Evolutionary conservation across 1,140 invertebrate species (phyloP), one percentile per base, ranked within the genome.

Genomic region (Drosophila burlai): DNA sequence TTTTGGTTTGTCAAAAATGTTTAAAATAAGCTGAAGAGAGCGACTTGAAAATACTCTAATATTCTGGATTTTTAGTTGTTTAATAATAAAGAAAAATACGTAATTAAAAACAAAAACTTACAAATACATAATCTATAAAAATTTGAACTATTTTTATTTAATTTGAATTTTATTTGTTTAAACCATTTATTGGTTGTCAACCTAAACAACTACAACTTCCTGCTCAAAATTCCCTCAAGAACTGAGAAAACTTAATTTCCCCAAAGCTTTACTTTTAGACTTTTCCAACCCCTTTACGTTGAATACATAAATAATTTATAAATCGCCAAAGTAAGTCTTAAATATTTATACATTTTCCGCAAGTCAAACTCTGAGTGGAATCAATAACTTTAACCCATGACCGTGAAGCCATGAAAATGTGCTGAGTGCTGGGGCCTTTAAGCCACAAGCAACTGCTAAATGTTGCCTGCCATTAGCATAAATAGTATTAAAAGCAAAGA

Each of bases 391-490:
- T 50, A 52, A 36, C 45, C 38, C 52, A 16, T 47, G 3, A 24
- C 26, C 52, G 15, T 16, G 8, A 31, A 24, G 42, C 26, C 64
- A 18, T 58, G 68, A 57, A 68, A 72, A 58, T 40, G 50, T 34
- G 64, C 43, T 16, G 43, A 58, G 29, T 16, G 31, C 49, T n/a
- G 9, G 42, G n/a, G 29, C 71, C 67, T 43, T 73, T 43, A 60
- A 60, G 46, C 67, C 69, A 47, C 54, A 61, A 76, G 73, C 21
- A 45, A 68, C 63, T 77, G 74, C 50, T 62, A 77, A 77, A 68
- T 68, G 74, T 43, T 43, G 43, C 42, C 74, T 54, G 75, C 75
- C 74, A 77, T 77, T 77, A 77, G 74, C 75, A 77, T 77, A 77
- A 77, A 77, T 57, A 61, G 75, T 58, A 68, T 77, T 76, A 55